Evolutionary conservation across 1,140 invertebrate genomes (phyloP).

Genomic region (Diprion similis): DNA sequence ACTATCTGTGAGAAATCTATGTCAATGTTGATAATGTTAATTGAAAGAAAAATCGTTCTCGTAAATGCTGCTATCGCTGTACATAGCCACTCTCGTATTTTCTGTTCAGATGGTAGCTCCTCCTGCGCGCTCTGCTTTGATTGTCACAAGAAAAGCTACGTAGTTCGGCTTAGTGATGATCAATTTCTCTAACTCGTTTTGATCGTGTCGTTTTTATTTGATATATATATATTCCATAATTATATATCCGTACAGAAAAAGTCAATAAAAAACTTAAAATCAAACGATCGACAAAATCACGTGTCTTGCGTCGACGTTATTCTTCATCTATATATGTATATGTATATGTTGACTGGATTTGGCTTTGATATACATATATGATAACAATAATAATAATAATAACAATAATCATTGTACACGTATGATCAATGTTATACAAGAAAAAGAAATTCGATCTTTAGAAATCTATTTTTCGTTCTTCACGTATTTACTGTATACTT

Average conservation of each 20-base stretch:
- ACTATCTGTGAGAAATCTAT: not conserved
- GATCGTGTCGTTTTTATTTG: no score
- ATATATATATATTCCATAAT: no score
- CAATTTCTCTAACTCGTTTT: slow-evolving; percentile 42
- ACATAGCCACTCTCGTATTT: slow-evolving; percentile 54
- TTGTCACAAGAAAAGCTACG: slow-evolving; percentile 58
- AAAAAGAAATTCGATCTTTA: no score
- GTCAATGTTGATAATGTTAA: not conserved
- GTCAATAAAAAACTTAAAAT: slow-evolving; percentile 29
- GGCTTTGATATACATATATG: no score
- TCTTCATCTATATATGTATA: slow-evolving; percentile 20
- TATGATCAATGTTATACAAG: no score
- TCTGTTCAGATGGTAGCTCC: slow-evolving; percentile 57
- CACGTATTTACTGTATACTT: no score
- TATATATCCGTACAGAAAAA: not conserved
- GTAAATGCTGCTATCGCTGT: slow-evolving; percentile 45
- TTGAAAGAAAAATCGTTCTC: slow-evolving; percentile 3
- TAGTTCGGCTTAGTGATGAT: slow-evolving; percentile 58
- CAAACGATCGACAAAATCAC: slow-evolving; percentile 36
- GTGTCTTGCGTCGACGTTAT: slow-evolving; percentile 29
- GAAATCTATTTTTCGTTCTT: no score
- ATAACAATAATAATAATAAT: no score
- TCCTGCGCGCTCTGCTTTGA: slow-evolving; percentile 57
- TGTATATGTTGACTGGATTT: no score
- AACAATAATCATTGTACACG: no score